Evolutionary conservation across 1,140 invertebrate genomes (phyloP).

Genomic region (Holcopasites calliopsidis): DNA sequence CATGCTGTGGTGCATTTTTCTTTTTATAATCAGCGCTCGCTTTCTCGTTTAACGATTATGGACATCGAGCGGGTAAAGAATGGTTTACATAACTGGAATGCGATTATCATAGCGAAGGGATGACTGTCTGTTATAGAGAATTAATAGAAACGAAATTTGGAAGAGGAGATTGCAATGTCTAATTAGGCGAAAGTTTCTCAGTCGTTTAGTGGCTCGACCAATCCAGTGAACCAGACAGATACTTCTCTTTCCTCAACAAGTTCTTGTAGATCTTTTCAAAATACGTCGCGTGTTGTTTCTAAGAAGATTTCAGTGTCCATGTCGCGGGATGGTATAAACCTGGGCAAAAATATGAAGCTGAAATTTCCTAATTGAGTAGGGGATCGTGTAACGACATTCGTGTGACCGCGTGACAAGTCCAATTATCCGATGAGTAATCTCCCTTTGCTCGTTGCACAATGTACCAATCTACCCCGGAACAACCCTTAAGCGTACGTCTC

Average conservation of each 20-base stretch:
- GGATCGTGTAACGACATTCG: conserved; percentile 48
- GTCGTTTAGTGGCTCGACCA: conserved; percentile 48
- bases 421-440: conserved; percentile 50
- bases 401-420: conserved; percentile 49
- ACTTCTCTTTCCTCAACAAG: neutral
- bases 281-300: neutral
- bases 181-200: conserved; percentile 45
- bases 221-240: too few species aligned
- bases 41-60: too few species aligned
- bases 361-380: conserved; percentile 31
- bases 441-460: conserved; percentile 40
- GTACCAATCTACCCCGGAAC: conserved; percentile 57
- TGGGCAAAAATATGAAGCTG: conserved; percentile 26
- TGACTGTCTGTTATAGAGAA: too few species aligned
- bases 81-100: too few species aligned
- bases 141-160: too few species aligned
- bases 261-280: conserved; percentile 60
- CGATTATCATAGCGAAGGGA: too few species aligned
- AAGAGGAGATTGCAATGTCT: conserved; percentile 45
- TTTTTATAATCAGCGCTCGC: too few species aligned
- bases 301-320: too few species aligned
- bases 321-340: too few species aligned
- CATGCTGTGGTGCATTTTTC: too few species aligned
- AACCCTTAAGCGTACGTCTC: conserved; percentile 36
- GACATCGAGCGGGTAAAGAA: too few species aligned